Evolutionary conservation across 2,888 invertebrate species (phyloP).

Genomic region (Chironomus riparius): DNA sequence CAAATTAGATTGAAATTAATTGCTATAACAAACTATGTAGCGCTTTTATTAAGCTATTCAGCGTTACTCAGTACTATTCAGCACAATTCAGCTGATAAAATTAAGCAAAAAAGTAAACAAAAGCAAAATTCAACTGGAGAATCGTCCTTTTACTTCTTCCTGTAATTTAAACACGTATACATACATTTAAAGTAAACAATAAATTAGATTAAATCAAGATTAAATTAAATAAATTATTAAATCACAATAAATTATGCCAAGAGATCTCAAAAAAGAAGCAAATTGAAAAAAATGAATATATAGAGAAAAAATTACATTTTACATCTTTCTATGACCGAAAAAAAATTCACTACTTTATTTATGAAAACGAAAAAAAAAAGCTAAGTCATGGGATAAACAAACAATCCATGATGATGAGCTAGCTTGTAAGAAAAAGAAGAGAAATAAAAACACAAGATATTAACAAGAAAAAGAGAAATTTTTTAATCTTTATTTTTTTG

Average conservation of each 20-base stretch:
- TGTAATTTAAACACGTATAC: too few relatives aligned
- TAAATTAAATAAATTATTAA: too few relatives aligned
- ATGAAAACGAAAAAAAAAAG: neutral
- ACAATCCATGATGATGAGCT: neutral
- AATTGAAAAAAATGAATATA: neutral
- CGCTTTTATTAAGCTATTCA: too few relatives aligned
- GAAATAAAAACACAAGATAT: neutral
- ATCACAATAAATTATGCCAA: neutral
- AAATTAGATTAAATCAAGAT: neutral
- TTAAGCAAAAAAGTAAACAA: too few relatives aligned
- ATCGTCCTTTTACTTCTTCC: too few relatives aligned
- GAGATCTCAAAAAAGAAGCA: neutral
- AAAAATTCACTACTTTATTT: neutral
- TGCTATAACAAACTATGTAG: too few relatives aligned
- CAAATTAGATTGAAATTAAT: too few relatives aligned
- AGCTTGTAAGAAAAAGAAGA: neutral
- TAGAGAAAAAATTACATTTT: neutral
- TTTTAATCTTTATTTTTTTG: neutral
- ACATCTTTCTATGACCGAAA: neutral
- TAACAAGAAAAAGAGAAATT: neutral
- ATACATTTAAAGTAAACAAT: too few relatives aligned
- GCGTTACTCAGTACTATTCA: too few relatives aligned
- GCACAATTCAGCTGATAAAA: too few relatives aligned
- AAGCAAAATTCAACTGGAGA: too few relatives aligned
- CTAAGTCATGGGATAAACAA: neutral